Evolutionary conservation across 2,888 invertebrate species (phyloP).

Genomic region (Sarcophaga caerulescens): DNA sequence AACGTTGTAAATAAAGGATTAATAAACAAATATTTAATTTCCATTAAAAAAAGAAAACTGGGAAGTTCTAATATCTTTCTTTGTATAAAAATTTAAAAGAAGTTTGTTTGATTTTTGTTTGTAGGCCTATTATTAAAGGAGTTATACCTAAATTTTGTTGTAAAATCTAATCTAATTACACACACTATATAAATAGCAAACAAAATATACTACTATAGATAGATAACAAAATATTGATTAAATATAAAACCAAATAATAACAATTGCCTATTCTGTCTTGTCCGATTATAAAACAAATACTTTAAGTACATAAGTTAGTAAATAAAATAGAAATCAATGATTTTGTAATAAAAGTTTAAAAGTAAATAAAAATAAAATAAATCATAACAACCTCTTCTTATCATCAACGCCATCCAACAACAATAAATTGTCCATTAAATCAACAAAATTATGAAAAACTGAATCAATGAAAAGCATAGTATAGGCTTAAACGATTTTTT

Average conservation of each 20-base stretch:
- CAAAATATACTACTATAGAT: no score
- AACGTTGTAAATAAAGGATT: no score
- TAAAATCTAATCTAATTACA: no score
- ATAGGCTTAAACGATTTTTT: not conserved
- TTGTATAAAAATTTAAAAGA: no score
- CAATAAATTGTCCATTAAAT: slow-evolving; percentile 61
- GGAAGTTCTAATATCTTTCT: no score
- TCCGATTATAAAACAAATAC: not conserved
- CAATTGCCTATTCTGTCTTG: not conserved
- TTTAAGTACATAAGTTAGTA: not conserved
- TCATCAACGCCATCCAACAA: slow-evolving; percentile 55
- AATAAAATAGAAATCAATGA: slow-evolving; percentile 52
- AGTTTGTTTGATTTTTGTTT: no score
- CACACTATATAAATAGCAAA: no score
- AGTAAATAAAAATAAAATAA: not conserved
- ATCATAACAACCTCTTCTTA: slow-evolving; percentile 59
- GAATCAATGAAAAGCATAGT: slow-evolving; percentile 60
- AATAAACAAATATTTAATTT: no score
- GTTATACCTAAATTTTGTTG: no score
- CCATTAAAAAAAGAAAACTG: no score
- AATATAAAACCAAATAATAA: not conserved
- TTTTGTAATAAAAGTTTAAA: slow-evolving; percentile 36
- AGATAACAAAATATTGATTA: not conserved
- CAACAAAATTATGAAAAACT: slow-evolving; percentile 58
- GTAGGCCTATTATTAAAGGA: no score